phyloP scores from a whole-genome alignment of 2,797 vertebrate genomes.

The Champsocephalus gunnari region DNA sequence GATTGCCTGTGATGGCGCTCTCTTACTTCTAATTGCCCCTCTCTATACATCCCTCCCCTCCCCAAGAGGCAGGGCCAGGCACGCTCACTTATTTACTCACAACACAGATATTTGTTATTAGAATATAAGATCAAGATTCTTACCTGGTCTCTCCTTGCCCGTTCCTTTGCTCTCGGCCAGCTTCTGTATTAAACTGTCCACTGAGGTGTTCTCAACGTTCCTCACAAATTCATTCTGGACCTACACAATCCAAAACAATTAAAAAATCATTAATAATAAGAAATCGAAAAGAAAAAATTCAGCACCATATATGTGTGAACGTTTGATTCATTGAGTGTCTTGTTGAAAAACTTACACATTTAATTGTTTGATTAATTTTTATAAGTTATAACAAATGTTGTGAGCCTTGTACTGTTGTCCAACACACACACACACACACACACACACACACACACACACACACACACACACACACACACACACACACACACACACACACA shows the following conservation, averaged over 20 bases:
- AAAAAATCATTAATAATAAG: too few species aligned
- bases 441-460: too few species aligned
- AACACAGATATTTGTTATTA: not conserved
- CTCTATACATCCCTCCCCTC: conserved; percentile 52
- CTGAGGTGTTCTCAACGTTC: conserved; percentile 96
- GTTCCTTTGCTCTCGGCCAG: conserved; percentile 96
- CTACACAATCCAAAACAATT: conserved; percentile 68
- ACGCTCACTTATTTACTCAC: conserved; percentile 6
- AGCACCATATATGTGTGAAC: not conserved
- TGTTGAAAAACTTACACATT: not conserved
- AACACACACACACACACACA: too few species aligned
- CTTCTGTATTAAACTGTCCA: conserved; percentile 94
- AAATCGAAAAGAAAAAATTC: too few species aligned
- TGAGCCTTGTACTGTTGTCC: not conserved
- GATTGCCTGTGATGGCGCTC: conserved; percentile 82
- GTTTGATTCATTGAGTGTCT: not conserved
- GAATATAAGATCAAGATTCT: not conserved
- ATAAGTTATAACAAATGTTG: conserved; percentile 5
- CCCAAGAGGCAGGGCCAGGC: conserved; percentile 27
- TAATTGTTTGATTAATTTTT: not conserved
- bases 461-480: too few species aligned
- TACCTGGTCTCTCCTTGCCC: conserved; percentile 96
- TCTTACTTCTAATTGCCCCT: conserved; percentile 76
- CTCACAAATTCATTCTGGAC: conserved; percentile 96
- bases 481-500: too few species aligned